phyloP scores from a whole-genome alignment of 1,140 invertebrate genomes.

The Cydia pomonella region DNA sequence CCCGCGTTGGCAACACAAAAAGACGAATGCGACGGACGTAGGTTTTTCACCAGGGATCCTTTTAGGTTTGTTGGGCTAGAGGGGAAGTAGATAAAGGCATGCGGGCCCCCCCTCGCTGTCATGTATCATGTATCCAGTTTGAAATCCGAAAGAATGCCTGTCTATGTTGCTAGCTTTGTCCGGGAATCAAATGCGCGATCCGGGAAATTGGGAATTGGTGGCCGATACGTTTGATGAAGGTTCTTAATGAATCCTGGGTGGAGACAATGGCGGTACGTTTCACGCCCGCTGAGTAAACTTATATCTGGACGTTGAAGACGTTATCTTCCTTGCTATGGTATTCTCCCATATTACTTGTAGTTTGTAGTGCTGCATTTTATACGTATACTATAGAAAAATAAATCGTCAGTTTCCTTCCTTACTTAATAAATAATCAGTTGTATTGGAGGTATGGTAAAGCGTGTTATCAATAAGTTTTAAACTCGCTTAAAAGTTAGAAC shows the following conservation, averaged over 20 bases:
- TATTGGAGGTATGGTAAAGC: no score
- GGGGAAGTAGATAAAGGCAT: constrained; percentile 60
- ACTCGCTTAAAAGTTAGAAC: no score
- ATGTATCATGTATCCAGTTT: constrained; percentile 64
- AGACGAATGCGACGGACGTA: constrained; percentile 47
- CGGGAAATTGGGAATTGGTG: constrained; percentile 24
- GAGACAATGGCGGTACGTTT: neutral
- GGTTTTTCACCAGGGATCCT: constrained; percentile 57
- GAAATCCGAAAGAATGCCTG: constrained; percentile 50
- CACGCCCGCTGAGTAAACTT: neutral
- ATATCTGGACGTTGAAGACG: neutral
- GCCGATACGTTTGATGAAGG: constrained; percentile 15
- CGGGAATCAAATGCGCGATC: constrained; percentile 25
- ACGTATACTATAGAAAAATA: no score
- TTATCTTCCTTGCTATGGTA: neutral
- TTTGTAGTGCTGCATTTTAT: no score
- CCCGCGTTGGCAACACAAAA: constrained; percentile 48
- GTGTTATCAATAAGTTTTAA: no score
- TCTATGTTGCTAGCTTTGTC: constrained; percentile 19
- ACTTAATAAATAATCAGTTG: no score
- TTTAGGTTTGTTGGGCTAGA: constrained; percentile 48
- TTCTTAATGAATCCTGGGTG: neutral
- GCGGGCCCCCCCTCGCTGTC: constrained; percentile 59
- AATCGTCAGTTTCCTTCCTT: no score
- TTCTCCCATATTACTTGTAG: neutral